Percentiles rank a stretch among this genome's conserved stretches.
Conservation (phyloP, 2,113 vertebrate genomes). For the Gobio gobio region DNA sequence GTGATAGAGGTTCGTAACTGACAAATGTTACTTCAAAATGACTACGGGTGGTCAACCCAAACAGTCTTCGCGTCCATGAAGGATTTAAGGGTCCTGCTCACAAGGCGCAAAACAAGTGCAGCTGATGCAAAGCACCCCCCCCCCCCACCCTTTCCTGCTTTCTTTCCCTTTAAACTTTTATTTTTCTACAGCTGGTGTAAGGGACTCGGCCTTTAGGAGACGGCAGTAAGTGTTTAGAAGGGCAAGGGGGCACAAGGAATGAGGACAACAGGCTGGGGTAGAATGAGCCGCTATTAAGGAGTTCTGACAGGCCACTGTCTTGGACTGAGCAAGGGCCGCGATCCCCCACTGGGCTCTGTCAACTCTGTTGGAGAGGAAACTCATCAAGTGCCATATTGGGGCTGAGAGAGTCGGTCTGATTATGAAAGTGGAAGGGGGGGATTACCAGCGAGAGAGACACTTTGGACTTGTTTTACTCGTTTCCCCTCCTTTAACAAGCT, state of each 20-base stretch:
- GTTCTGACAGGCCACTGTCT: constrained; percentile 81
- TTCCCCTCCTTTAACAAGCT: constrained; percentile 24
- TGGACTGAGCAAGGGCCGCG: constrained; percentile 80
- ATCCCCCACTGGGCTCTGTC: constrained; percentile 79
- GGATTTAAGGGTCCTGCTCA: constrained; percentile 72
- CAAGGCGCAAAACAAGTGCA: constrained; percentile 76
- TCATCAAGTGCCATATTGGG: constrained; percentile 68
- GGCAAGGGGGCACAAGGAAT: constrained; percentile 66
- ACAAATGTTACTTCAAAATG: constrained; percentile 73
- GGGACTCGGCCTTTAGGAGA: constrained; percentile 58
- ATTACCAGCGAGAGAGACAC: constrained; percentile 4
- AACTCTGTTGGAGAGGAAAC: constrained; percentile 79
- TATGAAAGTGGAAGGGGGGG: constrained; percentile 43
- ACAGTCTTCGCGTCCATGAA: constrained; percentile 73
- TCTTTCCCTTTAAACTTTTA: constrained; percentile 69
- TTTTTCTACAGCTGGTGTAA: constrained; percentile 79
- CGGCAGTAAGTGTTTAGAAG: constrained; percentile 82
- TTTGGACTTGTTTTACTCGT: constrained; percentile 9
- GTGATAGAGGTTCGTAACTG: constrained; percentile 44
- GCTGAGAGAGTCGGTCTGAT: constrained; percentile 28
- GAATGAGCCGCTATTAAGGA: constrained; percentile 75
- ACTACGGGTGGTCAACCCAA: constrained; percentile 61
- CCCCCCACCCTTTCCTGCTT: constrained; percentile 1
- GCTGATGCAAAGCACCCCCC: constrained; percentile 72
- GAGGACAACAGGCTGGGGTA: constrained; percentile 73